These are phyloP conservation scores for Mustela nigripes DNA, from an alignment of 2,113 vertebrate species.

Conservation along the genomic window DNA sequence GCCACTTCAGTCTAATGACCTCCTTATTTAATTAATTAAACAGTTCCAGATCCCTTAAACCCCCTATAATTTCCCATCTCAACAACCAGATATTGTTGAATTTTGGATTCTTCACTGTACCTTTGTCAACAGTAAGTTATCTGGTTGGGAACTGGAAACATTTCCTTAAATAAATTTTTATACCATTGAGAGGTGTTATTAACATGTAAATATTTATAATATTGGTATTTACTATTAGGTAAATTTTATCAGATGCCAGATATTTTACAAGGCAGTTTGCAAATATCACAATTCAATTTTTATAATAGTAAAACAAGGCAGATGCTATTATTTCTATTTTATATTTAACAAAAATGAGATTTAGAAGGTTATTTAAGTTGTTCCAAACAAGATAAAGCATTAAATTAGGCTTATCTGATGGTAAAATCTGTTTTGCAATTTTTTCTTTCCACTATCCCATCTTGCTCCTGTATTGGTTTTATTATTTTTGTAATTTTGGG, in stretches of 20 bases:
- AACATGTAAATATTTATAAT: background rate
- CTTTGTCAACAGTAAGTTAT: background rate
- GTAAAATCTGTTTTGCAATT: background rate
- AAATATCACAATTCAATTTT: constrained; percentile 33
- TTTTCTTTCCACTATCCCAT: background rate
- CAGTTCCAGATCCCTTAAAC: background rate
- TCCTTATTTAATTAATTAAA: background rate
- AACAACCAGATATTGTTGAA: background rate
- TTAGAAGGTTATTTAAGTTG: background rate
- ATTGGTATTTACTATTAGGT: background rate
- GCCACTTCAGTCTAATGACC: background rate
- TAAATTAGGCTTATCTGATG: background rate
- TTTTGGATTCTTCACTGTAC: background rate
- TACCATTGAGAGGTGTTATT: background rate
- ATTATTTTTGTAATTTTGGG: background rate
- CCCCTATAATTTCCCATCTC: background rate
- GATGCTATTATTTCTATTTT: background rate
- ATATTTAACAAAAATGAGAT: background rate
- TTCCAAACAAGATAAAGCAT: background rate
- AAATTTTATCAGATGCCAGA: background rate
- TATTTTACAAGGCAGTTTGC: background rate
- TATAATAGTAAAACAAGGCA: background rate
- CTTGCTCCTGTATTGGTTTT: background rate
- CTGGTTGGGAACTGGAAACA: background rate
- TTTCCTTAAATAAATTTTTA: background rate